These are phyloP conservation scores for Andrena cerasifolii DNA, from an alignment of 1,140 invertebrate species.

Conservation along the genomic window DNA sequence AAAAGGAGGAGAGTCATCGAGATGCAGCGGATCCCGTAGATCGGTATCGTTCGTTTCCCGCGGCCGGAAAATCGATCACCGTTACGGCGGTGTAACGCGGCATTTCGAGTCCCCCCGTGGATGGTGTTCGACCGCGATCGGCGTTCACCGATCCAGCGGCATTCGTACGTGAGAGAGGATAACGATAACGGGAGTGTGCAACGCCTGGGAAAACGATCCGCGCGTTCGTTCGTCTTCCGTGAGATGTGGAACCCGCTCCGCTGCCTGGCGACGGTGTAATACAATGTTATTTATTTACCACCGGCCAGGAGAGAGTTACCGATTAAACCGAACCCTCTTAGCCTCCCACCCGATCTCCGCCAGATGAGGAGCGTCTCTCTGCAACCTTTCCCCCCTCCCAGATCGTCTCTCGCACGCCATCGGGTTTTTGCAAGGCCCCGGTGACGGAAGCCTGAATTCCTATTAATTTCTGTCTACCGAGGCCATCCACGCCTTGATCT, in stretches of 20 bases:
- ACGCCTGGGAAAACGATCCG: conserved; percentile 65
- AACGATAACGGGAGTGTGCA: conserved; percentile 67
- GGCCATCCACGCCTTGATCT: background rate
- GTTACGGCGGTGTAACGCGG: conserved; percentile 37
- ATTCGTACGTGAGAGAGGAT: conserved; percentile 65
- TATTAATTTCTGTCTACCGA: conserved; percentile 19
- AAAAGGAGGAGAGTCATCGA: background rate
- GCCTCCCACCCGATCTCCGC: background rate
- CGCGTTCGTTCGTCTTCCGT: conserved; percentile 60
- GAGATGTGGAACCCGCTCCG: conserved; percentile 48
- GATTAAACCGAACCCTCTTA: conserved; percentile 52
- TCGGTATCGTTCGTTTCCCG: conserved; percentile 5
- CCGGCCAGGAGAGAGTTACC: conserved; percentile 1
- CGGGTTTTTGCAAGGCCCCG: no score
- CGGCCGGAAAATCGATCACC: conserved; percentile 50
- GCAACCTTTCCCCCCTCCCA: background rate
- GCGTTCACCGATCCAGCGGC: conserved; percentile 46
- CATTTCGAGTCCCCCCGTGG: conserved; percentile 26
- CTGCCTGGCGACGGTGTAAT: conserved; percentile 26
- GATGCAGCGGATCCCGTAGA: background rate
- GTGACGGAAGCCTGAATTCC: conserved; percentile 30
- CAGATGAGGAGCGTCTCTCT: conserved; percentile 14
- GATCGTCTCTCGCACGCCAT: background rate
- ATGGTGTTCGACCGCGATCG: conserved; percentile 20
- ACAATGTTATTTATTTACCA: conserved; percentile 60